Evolutionary conservation across 2,797 vertebrate genomes (phyloP), one percentile per base, ranked within the genome.

Genomic region (Dendrocincla fuliginosa): DNA sequence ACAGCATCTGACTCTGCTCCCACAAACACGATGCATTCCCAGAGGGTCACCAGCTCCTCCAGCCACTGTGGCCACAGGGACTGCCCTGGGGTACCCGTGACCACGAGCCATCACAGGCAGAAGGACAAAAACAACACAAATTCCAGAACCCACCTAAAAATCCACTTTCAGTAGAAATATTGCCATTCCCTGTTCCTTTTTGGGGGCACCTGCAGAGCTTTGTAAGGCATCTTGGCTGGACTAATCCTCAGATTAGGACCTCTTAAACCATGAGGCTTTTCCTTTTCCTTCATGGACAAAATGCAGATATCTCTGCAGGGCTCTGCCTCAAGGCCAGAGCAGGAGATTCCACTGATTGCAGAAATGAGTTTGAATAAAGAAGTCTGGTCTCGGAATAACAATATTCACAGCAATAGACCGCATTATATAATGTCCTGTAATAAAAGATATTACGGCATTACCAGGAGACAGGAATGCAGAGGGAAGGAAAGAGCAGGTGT

Each of bases 371-470:
- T 92, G 91, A 83, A 71, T 92, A 69, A 80, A 94, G 89, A 53
- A 80, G 59, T 17, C 92, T 93, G 78, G 37, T 60, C 75, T 80
- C 57, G 53, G 50, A 88, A 81, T 92, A 84, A 65, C 88, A 75
- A 84, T 67, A 89, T 76, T 88, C 18, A 2, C 84, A 78, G 95
- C 30, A 0, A 84, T 17, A 42, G 71, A 42, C 78, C 37, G 53
- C 63, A 63, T 91, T 92, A 75, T 95, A 92, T 85, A 92, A 89
- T 55, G 69, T 59, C 67, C 84, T 47, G 9, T 91, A 93, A 94
- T 95, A 93, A 96, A 96, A 47, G 87, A 76, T 76, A 93, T 87
- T 88, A 82, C 18, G 0, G 85, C 69, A 83, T 82, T 90, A 84
- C 89, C 89, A 19, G 59, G 93, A 92, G 93, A 83, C 46, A 16